Evolutionary conservation across 2,797 vertebrate genomes (phyloP).

Genomic region (Gymnothorax javanicus): DNA sequence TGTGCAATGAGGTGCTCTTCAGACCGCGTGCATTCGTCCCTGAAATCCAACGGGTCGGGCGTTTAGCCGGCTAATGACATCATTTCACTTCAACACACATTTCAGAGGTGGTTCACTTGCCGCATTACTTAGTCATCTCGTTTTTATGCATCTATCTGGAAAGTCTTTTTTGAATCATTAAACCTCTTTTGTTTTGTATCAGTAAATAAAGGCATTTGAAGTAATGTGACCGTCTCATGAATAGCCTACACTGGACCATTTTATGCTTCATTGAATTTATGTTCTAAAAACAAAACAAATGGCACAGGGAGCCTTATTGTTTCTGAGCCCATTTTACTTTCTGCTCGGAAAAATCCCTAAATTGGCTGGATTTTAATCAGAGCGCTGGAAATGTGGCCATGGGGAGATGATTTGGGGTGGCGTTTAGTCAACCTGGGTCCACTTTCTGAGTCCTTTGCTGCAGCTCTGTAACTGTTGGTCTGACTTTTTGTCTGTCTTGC

Average conservation of each 20-base stretch:
- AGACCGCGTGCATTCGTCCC: not conserved
- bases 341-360: not conserved
- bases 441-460: constrained; percentile 32
- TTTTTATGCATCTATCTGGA: not conserved
- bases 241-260: not conserved
- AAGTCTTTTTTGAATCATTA: not conserved
- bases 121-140: not conserved
- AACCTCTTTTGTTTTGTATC: not conserved
- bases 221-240: not conserved
- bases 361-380: not conserved
- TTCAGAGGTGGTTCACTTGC: not conserved
- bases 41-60: not conserved
- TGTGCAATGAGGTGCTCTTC: constrained; percentile 15
- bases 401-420: not conserved
- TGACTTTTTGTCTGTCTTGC: constrained; percentile 21
- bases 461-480: constrained; percentile 12
- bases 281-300: not conserved
- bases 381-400: not conserved
- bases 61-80: not conserved
- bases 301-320: not conserved
- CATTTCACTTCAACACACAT: not conserved
- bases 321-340: not conserved
- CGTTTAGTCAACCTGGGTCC: constrained; percentile 36
- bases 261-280: not conserved
- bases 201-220: not conserved